Conservation (phyloP, 2,888 invertebrate genomes). For the Hyppa rectilinea region DNA sequence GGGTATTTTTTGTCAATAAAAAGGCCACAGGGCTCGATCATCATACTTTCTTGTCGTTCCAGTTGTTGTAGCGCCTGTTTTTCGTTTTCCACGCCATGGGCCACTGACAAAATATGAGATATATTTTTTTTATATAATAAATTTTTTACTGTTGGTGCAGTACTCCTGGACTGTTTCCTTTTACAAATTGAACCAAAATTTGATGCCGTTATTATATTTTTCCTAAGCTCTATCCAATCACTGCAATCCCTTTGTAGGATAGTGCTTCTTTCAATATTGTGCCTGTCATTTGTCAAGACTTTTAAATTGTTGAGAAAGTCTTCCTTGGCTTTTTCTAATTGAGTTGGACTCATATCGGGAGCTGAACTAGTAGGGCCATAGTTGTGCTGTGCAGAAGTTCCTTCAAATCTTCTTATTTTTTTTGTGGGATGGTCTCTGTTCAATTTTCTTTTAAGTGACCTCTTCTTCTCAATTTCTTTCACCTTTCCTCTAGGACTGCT, state of each 20-base stretch:
- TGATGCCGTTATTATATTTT: slow-evolving; percentile 17
- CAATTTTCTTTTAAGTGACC: slow-evolving; percentile 1
- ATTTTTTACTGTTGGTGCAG: slow-evolving; percentile 12
- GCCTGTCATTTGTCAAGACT: slow-evolving; percentile 12
- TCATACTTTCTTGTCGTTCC: not conserved
- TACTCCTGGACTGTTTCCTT: slow-evolving; percentile 2
- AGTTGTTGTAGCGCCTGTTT: slow-evolving; percentile 9
- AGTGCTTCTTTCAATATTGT: slow-evolving; percentile 14
- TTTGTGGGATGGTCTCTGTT: slow-evolving; percentile 10
- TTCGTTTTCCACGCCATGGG: slow-evolving; percentile 9
- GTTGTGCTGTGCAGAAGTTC: slow-evolving; percentile 10
- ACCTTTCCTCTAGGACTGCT: no score
- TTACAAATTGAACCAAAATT: slow-evolving; percentile 19
- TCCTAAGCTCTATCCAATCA: slow-evolving; percentile 9
- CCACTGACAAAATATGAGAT: slow-evolving; percentile 14
- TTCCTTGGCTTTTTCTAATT: slow-evolving; percentile 18
- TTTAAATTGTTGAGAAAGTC: slow-evolving; percentile 11
- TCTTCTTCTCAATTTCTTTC: no score
- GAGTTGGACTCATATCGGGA: slow-evolving; percentile 11
- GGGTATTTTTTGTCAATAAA: not conserved
- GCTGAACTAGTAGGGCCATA: slow-evolving; percentile 6
- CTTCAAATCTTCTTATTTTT: slow-evolving; percentile 6
- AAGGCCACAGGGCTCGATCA: not conserved
- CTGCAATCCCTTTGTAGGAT: slow-evolving; percentile 16
- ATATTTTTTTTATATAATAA: not conserved